Percentiles rank a stretch among this genome's conserved stretches.
Conservation (phyloP, 2,113 vertebrate species). For the Oryzias melastigma region DNA sequence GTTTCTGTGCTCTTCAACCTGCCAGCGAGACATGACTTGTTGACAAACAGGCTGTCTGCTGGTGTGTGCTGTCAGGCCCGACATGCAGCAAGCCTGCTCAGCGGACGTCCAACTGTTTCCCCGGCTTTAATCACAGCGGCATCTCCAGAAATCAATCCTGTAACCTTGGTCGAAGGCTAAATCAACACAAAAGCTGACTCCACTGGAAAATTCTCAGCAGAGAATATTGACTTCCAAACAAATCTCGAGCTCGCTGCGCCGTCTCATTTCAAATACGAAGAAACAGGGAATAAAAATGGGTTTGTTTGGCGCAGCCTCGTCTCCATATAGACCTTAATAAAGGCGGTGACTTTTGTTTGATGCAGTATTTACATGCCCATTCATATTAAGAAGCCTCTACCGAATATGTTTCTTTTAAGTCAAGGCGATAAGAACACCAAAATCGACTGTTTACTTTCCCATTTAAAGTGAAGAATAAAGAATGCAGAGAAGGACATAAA, state of each 20-base stretch:
- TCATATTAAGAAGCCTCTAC: slow-evolving; percentile 51
- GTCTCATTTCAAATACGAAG: slow-evolving; percentile 23
- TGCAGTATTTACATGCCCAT: slow-evolving; percentile 9
- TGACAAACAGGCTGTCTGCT: slow-evolving; percentile 45
- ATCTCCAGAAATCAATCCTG: slow-evolving; percentile 54
- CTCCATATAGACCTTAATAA: slow-evolving; percentile 48
- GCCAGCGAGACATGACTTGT: slow-evolving; percentile 41
- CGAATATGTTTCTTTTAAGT: slow-evolving; percentile 27
- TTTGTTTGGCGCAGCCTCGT: slow-evolving; percentile 39
- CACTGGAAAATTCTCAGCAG: slow-evolving; percentile 11
- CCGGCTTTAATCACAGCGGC: slow-evolving; percentile 51
- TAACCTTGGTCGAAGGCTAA: slow-evolving; percentile 46
- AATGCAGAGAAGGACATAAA: slow-evolving; percentile 22
- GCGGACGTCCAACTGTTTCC: slow-evolving; percentile 43
- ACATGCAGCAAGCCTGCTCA: slow-evolving; percentile 38
- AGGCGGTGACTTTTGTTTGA: slow-evolving; percentile 18
- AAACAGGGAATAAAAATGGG: slow-evolving; percentile 4
- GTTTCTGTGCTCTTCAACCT: slow-evolving; percentile 29
- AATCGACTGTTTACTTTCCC: slow-evolving; percentile 12
- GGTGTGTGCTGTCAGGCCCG: slow-evolving; percentile 6
- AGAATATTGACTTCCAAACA: slow-evolving; percentile 35
- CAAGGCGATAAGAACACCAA: too few species aligned
- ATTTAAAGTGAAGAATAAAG: slow-evolving; percentile 63
- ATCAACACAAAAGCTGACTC: slow-evolving; percentile 45
- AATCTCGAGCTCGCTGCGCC: slow-evolving; percentile 14